Base-by-base conservation (phyloP, 2,888 invertebrate genomes). In the Mythimna loreyi region DNA sequence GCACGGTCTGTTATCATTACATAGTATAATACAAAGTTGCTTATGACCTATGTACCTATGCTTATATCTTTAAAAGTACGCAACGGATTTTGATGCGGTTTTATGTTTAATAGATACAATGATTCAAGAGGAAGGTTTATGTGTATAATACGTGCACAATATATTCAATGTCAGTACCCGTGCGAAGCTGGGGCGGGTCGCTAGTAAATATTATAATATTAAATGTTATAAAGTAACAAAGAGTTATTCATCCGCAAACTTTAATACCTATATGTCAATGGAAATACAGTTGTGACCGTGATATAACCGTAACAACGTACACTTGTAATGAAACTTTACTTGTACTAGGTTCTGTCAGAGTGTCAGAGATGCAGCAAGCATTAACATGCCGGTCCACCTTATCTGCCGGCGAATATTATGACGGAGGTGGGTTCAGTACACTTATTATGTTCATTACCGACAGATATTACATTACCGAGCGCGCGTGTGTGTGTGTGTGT, bases 401-500 rank as follows among this genome's bases (percentile, higher is more conserved):
- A 62, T 36, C 25, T 40, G 40, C 43, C 21, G 30, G 25, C 21
- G 19, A 45, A 45, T 33, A 40, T 61, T 53, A 57, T 47, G n/a
- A 49, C n/a, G n/a, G n/a, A 45, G 45, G 43, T 60, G 11, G 16
- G 21, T 28, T 63, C 21, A 43, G 30, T 52, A 72, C 5, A 72
- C 52, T 62, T 73, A 57, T 43, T 40, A 23, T 21, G 79, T 78
- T 61, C 55, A 57, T 73, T 73, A 64, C 40, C 25, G 43, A 57
- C 11, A 19, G 40, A 47, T 58, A 78, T 73, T 78, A 23, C 36
- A 30, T 72, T 43, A 79, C 16, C n/a, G 28, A n/a, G n/a, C n/a
- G n/a, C n/a, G 9, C 43, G 30, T 21, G 4, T n/a, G n/a, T 53
- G 8, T 13, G 55, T 9, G 53, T 45, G 47, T 43, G 40, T 11